Conservation (phyloP, 1,140 invertebrate genomes). For the Drosophila nannoptera region DNA sequence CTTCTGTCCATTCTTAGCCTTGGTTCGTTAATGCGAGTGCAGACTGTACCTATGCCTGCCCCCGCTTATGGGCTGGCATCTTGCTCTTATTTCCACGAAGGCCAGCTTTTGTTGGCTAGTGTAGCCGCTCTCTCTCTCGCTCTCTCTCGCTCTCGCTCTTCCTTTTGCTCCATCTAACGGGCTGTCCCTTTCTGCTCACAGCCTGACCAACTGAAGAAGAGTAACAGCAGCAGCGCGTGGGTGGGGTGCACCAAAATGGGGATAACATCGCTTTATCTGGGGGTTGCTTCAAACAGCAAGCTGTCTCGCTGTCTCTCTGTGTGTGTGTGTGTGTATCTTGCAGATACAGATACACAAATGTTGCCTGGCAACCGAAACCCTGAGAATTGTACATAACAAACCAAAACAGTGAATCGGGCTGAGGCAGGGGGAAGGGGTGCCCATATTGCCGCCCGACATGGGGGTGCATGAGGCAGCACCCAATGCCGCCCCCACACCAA, state of each 20-base stretch:
- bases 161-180: not conserved
- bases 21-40: too few relatives aligned
- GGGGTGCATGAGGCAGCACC: conserved; percentile 45
- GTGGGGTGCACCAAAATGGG: conserved; percentile 23
- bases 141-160: too few relatives aligned
- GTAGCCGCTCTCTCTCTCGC: not conserved
- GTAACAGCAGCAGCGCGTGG: not conserved
- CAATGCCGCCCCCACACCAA: not conserved
- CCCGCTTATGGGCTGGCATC: not conserved
- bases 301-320: not conserved
- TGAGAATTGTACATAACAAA: conserved; percentile 76
- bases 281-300: conserved; percentile 17
- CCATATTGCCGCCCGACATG: conserved; percentile 21
- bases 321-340: conserved; percentile 37
- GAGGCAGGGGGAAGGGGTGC: not conserved
- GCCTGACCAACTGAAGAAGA: conserved; percentile 43
- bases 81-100: not conserved
- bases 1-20: too few relatives aligned
- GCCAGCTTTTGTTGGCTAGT: not conserved
- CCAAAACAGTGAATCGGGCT: conserved; percentile 42
- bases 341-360: conserved; percentile 60
- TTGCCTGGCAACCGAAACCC: conserved; percentile 66
- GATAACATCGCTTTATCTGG: conserved; percentile 40
- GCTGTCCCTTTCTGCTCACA: not conserved
- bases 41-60: too few relatives aligned